phyloP scores from a whole-genome alignment of 2,888 invertebrate species.

The Muscina levida region DNA sequence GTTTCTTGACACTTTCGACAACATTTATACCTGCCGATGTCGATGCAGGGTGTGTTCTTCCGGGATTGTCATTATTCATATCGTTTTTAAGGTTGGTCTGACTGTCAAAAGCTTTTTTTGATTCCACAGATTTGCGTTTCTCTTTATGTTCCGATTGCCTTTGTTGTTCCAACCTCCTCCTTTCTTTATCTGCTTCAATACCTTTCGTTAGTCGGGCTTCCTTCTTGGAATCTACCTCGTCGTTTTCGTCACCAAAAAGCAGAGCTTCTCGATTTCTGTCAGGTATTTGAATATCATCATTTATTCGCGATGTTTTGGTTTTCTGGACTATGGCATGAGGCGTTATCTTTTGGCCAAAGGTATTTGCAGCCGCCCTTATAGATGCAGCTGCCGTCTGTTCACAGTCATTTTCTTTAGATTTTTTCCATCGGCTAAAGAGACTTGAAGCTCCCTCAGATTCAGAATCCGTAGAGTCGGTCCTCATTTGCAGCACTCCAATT shows the following conservation, averaged over 20 bases:
- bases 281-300: conserved; percentile 45
- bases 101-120: no score
- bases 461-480: conserved; percentile 82
- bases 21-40: neutral
- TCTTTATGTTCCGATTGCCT: conserved; percentile 68
- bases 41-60: no score
- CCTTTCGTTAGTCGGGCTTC: conserved; percentile 80
- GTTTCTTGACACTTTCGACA: conserved; percentile 63
- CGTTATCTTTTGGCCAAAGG: no score
- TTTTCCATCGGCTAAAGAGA: conserved; percentile 78
- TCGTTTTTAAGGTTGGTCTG: no score
- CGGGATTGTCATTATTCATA: no score
- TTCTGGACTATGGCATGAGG: neutral
- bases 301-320: neutral
- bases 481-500: conserved; percentile 81
- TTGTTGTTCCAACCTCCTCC: conserved; percentile 68
- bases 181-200: conserved; percentile 72
- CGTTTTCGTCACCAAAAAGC: conserved; percentile 80
- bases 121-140: conserved; percentile 36
- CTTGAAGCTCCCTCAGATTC: conserved; percentile 76
- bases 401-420: conserved; percentile 48
- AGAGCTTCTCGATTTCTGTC: conserved; percentile 80
- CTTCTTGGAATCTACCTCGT: conserved; percentile 77
- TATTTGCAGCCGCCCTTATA: conserved; percentile 31
- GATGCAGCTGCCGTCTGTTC: conserved; percentile 33